Base-by-base conservation (phyloP, 2,113 vertebrate genomes). In the Pomatorhinus ruficollis region DNA sequence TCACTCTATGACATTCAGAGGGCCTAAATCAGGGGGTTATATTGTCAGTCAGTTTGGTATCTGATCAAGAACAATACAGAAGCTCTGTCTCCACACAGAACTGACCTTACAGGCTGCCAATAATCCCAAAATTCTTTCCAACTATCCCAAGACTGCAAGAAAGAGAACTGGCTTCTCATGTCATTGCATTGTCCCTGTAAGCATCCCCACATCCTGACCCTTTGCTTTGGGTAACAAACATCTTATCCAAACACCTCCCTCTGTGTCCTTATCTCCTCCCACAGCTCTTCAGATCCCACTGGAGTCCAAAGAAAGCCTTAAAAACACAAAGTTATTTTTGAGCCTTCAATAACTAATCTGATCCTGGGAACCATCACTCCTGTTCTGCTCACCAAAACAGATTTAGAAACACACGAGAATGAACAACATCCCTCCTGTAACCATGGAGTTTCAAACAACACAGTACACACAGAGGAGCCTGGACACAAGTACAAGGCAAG, bases 311-410 rank as follows among this genome's bases (percentile, higher is more conserved):
- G 88, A 95, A 90, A 95, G 88, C 52, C 83, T 95, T 92, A 80
- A 95, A 97, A 94, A 95, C 56, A 96, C 66, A 3, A 92, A 89
- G 93, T 85, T 96, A 96, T 96, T 96, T 96, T 96, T 89, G 91
- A 95, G n/a, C 87, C 22, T 81, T 88, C 78, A 87, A 45, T 72
- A 95, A 78, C 89, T 94, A 96, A 90, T 96, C 78, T 94, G 93
- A 95, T 93, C 95, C 90, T 95, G 91, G 95, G 95, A 97, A 96
- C 87, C 82, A 93, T 95, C 88, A 90, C 54, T 95, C 52, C 92
- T 80, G 71, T 35, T 85, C 87, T 91, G 54, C 74, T 54, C 84
- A 79, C 77, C 78, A 91, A 96, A 96, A 96, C 15, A 95, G 84
- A 95, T 70, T 91, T 66, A 90, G 63, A 90, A 96, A 88, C 84